These are phyloP conservation scores for Oxyscelio sp. DNA, from an alignment of 2,888 invertebrate species.

Conservation along the genomic window DNA sequence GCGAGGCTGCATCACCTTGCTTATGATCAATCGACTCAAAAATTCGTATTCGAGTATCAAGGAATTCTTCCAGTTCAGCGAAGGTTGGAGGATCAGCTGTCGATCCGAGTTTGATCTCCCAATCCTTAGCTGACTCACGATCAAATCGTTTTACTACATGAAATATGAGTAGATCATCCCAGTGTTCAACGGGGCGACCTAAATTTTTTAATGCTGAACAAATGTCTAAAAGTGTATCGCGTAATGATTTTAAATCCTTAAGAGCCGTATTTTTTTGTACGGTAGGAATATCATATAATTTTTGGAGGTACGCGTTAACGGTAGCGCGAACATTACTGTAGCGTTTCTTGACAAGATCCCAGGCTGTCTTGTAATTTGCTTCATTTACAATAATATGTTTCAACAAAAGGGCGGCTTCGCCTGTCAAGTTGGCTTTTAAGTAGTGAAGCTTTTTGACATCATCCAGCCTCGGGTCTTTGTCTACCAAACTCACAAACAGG, in stretches of 20 bases:
- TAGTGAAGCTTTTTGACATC: too few relatives aligned
- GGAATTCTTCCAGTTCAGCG: conserved; percentile 20
- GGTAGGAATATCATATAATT: too few relatives aligned
- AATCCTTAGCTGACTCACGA: not conserved
- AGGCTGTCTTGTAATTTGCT: too few relatives aligned
- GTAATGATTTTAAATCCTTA: conserved; percentile 1
- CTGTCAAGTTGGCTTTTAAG: too few relatives aligned
- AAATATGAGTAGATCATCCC: conserved; percentile 26
- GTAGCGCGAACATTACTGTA: too few relatives aligned
- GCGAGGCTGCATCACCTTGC: too few relatives aligned
- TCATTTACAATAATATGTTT: not conserved
- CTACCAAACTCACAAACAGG: too few relatives aligned
- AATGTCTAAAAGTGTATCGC: not conserved
- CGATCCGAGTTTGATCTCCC: not conserved
- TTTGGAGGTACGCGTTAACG: too few relatives aligned
- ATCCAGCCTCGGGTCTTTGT: too few relatives aligned
- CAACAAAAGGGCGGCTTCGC: not conserved
- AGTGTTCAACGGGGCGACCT: not conserved
- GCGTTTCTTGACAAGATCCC: too few relatives aligned
- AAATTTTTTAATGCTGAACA: not conserved
- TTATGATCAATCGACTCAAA: conserved; percentile 9
- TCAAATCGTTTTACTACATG: conserved; percentile 4
- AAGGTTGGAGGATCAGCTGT: conserved; percentile 5
- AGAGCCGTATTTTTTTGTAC: not conserved
- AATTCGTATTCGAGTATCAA: conserved; percentile 14